A percentile compares a stretch with the other conserved stretches of the same genome.
phyloP scores from a whole-genome alignment of 2,888 invertebrate genomes.

The Electrophaes corylata region DNA sequence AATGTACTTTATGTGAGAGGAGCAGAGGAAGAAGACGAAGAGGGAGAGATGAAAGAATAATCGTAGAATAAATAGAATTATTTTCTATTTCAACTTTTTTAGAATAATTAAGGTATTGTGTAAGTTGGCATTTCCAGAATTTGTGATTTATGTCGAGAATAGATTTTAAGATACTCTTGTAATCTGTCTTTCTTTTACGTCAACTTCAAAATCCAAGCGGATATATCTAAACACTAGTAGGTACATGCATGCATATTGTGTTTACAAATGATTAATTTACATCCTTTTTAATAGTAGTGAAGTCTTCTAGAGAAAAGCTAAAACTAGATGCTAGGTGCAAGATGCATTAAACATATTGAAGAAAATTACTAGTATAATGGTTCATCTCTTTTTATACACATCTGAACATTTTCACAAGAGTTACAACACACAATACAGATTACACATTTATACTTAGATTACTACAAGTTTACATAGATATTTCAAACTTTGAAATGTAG shows the following conservation, averaged over 20 bases:
- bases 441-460: slow-evolving; percentile 20
- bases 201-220: not conserved
- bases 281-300: no score
- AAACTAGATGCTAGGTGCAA: not conserved
- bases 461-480: slow-evolving; percentile 1
- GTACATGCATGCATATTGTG: no score
- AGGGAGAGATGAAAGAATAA: slow-evolving; percentile 97
- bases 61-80: slow-evolving; percentile 2
- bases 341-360: not conserved
- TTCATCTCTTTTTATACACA: slow-evolving; percentile 30
- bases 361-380: not conserved
- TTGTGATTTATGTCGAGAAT: slow-evolving; percentile 22
- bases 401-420: slow-evolving; percentile 61
- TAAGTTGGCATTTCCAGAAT: slow-evolving; percentile 19
- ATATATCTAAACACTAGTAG: not conserved
- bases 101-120: slow-evolving; percentile 12
- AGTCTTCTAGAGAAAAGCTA: no score
- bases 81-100: not conserved
- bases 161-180: slow-evolving; percentile 23
- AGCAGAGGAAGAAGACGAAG: slow-evolving; percentile 98
- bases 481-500: not conserved
- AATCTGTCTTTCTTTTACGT: slow-evolving; percentile 7
- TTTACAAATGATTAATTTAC: no score
- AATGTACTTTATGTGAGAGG: slow-evolving; percentile 98
- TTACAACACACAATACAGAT: slow-evolving; percentile 51